Evolutionary conservation across 1,140 invertebrate species (phyloP).

Genomic region (Tachypleus tridentatus): DNA sequence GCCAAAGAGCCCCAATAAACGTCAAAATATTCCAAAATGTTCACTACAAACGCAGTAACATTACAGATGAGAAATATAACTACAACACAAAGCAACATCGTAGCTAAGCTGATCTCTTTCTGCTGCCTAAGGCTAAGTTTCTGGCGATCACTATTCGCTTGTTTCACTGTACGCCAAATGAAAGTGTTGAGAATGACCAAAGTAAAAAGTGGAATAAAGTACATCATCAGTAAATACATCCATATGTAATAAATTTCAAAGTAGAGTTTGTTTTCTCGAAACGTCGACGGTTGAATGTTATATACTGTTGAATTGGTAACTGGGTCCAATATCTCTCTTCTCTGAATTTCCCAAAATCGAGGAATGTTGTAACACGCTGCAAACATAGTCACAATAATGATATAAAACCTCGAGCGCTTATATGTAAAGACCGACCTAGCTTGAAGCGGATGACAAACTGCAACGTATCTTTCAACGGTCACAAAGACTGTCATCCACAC

Average conservation of each 20-base stretch:
- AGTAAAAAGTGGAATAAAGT: slow-evolving; percentile 72
- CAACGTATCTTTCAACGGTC: slow-evolving; percentile 88
- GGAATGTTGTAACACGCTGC: slow-evolving; percentile 79
- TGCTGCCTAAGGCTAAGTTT: slow-evolving; percentile 59
- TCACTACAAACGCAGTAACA: slow-evolving; percentile 74
- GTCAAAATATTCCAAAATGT: slow-evolving; percentile 58
- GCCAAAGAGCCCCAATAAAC: slow-evolving; percentile 19
- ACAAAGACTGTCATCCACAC: slow-evolving; percentile 92
- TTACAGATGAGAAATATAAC: slow-evolving; percentile 85
- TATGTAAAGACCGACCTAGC: slow-evolving; percentile 83
- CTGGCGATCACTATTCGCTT: slow-evolving; percentile 68
- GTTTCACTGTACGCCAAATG: slow-evolving; percentile 53
- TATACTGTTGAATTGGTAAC: slow-evolving; percentile 23
- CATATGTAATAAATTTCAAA: slow-evolving; percentile 80
- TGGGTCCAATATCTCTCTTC: slow-evolving; percentile 16
- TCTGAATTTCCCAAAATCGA: slow-evolving; percentile 41
- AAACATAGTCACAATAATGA: slow-evolving; percentile 65
- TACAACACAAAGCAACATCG: slow-evolving; percentile 88
- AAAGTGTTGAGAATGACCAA: slow-evolving; percentile 75
- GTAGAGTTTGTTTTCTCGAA: slow-evolving; percentile 60
- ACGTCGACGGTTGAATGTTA: slow-evolving; percentile 50
- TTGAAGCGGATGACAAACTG: slow-evolving; percentile 83
- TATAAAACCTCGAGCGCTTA: slow-evolving; percentile 69
- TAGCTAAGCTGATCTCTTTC: slow-evolving; percentile 76
- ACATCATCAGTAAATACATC: slow-evolving; percentile 84